These are phyloP conservation scores for Metallyticus violacea DNA, from an alignment of 2,888 invertebrate species.

Conservation along the genomic window DNA sequence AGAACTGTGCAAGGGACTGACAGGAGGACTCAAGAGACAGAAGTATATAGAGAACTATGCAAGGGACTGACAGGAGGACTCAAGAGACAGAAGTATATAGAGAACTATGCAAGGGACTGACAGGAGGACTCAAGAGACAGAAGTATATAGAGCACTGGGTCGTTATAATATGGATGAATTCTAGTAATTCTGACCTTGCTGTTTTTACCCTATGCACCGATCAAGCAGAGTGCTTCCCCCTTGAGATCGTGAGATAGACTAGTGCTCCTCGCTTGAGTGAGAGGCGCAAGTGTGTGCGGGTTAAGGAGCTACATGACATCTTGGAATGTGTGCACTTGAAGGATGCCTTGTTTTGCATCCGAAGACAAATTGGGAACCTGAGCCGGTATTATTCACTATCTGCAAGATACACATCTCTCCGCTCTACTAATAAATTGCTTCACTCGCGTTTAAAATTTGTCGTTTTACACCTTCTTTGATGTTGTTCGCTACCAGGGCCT, in stretches of 20 bases:
- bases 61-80: too few species aligned
- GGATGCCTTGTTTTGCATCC: background rate
- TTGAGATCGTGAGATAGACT: background rate
- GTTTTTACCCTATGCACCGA: too few species aligned
- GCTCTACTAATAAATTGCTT: background rate
- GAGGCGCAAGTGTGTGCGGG: background rate
- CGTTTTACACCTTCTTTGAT: background rate
- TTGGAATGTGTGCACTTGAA: conserved; percentile 4
- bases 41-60: too few species aligned
- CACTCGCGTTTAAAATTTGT: background rate
- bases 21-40: too few species aligned
- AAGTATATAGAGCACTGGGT: too few species aligned
- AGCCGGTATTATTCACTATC: background rate
- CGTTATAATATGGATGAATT: too few species aligned
- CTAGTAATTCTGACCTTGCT: too few species aligned
- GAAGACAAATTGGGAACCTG: conserved; percentile 3
- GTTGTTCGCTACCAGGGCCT: background rate
- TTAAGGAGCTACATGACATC: background rate
- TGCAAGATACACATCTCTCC: background rate
- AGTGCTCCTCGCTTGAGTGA: conserved; percentile 4
- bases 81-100: too few species aligned
- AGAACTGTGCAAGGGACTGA: too few species aligned
- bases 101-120: too few species aligned
- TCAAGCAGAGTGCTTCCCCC: too few species aligned
- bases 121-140: too few species aligned